Evolutionary conservation across 1,140 invertebrate genomes (phyloP).

Genomic region (Macrobrachium nipponense): DNA sequence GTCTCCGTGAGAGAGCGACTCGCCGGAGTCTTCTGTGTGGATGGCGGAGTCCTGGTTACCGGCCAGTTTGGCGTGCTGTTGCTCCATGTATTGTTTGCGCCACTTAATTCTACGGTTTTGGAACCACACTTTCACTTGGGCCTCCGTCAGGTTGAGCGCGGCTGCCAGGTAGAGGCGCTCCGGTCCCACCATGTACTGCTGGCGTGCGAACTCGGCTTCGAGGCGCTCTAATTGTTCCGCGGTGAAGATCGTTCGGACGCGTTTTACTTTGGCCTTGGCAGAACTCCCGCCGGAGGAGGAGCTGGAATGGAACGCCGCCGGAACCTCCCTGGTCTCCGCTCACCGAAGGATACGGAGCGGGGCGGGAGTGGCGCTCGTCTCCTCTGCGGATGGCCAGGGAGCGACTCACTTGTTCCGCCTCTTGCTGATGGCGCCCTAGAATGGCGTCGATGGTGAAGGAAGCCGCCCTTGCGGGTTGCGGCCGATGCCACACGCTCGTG

Average conservation of each 20-base stretch:
- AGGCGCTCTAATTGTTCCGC: slow-evolving; percentile 97
- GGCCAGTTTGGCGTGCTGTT: slow-evolving; percentile 67
- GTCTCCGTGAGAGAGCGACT: slow-evolving; percentile 21
- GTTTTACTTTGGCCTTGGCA: slow-evolving; percentile 82
- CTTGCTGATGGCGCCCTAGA: slow-evolving; percentile 52
- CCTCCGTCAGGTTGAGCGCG: slow-evolving; percentile 94
- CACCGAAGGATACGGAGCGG: slow-evolving; percentile 63
- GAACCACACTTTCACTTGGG: slow-evolving; percentile 97
- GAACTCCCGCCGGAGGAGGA: slow-evolving; percentile 19
- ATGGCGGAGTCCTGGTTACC: slow-evolving; percentile 72
- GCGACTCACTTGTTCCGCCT: slow-evolving; percentile 42
- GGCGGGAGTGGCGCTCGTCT: slow-evolving; percentile 26
- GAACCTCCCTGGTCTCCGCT: slow-evolving; percentile 68
- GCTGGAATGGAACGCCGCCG: slow-evolving; percentile 22
- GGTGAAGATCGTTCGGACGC: slow-evolving; percentile 97
- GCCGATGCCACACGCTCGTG: slow-evolving; percentile 46
- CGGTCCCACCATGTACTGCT: slow-evolving; percentile 96
- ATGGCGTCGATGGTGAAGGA: slow-evolving; percentile 64
- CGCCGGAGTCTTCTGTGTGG: slow-evolving; percentile 4
- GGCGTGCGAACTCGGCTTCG: slow-evolving; percentile 99
- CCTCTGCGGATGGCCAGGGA: slow-evolving; percentile 38
- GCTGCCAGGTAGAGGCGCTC: slow-evolving; percentile 96
- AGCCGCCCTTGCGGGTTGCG: slow-evolving; percentile 51
- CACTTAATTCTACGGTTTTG: slow-evolving; percentile 98
- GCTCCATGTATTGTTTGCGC: slow-evolving; percentile 92